Conservation (phyloP, 2,113 vertebrate species). For the Lethenteron camtschaticum region DNA sequence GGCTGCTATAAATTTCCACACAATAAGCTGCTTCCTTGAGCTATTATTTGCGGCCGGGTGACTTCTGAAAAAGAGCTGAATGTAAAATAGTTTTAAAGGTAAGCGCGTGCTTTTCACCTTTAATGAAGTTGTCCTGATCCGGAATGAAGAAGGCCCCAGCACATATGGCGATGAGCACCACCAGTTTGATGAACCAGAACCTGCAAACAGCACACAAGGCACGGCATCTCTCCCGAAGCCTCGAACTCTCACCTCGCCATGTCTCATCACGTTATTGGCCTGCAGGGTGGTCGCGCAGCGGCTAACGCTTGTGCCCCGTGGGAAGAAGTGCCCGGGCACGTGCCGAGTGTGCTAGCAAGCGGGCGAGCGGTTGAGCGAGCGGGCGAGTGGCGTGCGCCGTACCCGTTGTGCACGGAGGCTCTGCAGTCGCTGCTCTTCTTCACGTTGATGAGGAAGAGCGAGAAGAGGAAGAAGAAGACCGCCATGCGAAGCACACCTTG, state of each 20-base stretch:
- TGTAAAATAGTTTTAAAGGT: background rate
- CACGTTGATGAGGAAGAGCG: constrained; percentile 47
- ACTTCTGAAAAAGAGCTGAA: too few species aligned
- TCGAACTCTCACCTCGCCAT: too few species aligned
- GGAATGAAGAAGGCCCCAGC: constrained; percentile 82
- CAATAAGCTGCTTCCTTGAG: too few species aligned
- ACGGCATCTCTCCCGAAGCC: too few species aligned
- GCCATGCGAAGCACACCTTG: constrained; percentile 88
- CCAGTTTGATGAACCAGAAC: constrained; percentile 81
- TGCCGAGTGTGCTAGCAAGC: too few species aligned
- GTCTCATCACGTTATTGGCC: too few species aligned
- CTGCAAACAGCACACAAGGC: constrained; percentile 19
- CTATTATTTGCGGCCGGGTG: too few species aligned
- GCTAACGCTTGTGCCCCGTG: too few species aligned
- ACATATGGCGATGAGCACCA: constrained; percentile 54
- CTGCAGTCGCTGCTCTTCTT: constrained; percentile 54
- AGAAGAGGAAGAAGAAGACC: constrained; percentile 74
- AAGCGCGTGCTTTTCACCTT: constrained; percentile 28
- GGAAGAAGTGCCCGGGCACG: too few species aligned
- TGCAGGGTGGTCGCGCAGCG: too few species aligned
- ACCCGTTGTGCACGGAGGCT: constrained; percentile 83
- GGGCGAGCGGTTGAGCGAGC: background rate
- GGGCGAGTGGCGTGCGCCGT: background rate
- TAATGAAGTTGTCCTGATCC: constrained; percentile 52
- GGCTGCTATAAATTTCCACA: too few species aligned